Conservation (phyloP, 2,113 vertebrate species). For the pig (Sus scrofa) region DNA sequence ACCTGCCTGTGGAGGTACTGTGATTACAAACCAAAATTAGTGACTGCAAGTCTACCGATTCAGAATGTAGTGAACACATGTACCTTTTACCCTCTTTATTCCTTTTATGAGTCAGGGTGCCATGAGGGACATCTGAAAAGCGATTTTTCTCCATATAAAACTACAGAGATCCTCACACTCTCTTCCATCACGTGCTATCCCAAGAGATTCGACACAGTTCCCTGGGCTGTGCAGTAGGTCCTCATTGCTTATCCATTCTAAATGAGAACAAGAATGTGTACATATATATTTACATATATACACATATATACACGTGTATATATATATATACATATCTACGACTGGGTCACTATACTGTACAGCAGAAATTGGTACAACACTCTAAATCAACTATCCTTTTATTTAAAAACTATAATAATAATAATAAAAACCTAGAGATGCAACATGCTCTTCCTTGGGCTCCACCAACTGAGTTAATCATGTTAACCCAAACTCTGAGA, state of each 20-base stretch:
- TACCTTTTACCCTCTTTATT: not conserved
- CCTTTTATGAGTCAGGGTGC: not conserved
- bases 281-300: too few relatives aligned
- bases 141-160: not conserved
- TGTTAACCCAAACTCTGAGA: slow-evolving; percentile 32
- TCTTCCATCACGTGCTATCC: too few relatives aligned
- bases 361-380: too few relatives aligned
- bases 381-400: too few relatives aligned
- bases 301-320: too few relatives aligned
- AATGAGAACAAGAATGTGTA: too few relatives aligned
- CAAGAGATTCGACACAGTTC: too few relatives aligned
- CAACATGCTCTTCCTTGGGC: not conserved
- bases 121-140: slow-evolving; percentile 14
- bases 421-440: not conserved
- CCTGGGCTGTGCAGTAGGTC: too few relatives aligned
- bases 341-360: too few relatives aligned
- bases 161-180: not conserved
- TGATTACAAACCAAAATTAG: not conserved
- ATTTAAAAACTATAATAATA: too few relatives aligned
- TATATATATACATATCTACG: too few relatives aligned
- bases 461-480: not conserved
- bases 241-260: too few relatives aligned
- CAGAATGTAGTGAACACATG: not conserved
- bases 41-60: not conserved
- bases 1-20: not conserved